These are phyloP conservation scores for Copsychus sechellarum DNA, from an alignment of 2,113 vertebrate species.

Conservation along the genomic window DNA sequence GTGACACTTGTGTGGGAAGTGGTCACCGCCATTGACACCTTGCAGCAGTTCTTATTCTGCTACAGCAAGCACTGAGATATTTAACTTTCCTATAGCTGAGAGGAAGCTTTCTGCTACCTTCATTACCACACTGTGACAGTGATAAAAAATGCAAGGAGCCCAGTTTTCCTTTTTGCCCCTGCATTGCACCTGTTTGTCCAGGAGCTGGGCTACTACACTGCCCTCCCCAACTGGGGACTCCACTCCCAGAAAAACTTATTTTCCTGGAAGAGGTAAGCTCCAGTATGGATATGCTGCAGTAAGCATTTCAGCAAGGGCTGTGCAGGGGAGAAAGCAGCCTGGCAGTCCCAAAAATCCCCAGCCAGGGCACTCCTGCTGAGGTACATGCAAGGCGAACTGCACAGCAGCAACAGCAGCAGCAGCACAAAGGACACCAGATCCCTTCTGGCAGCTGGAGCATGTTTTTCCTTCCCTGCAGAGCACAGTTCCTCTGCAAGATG, in stretches of 20 bases:
- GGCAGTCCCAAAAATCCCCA: neutral
- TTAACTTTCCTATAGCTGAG: neutral
- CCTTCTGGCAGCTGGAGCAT: neutral
- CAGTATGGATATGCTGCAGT: rapidly evolving
- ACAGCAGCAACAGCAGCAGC: neutral
- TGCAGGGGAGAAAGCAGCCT: neutral
- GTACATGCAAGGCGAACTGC: neutral
- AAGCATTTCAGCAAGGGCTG: neutral
- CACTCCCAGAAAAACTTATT: neutral
- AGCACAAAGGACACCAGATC: neutral
- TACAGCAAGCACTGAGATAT: neutral
- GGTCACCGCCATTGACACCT: neutral
- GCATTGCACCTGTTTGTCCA: neutral
- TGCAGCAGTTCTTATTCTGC: neutral
- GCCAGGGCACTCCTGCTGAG: neutral
- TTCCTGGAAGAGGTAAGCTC: neutral
- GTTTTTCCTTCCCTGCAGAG: neutral
- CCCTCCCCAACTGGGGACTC: neutral
- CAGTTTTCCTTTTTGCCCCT: neutral
- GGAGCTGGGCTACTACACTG: neutral
- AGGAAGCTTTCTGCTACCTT: neutral
- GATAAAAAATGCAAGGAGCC: neutral
- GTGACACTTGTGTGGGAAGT: neutral
- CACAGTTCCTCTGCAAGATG: neutral
- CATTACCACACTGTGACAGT: neutral